phyloP scores from a whole-genome alignment of 2,888 invertebrate genomes.

The Latheticus oryzae region DNA sequence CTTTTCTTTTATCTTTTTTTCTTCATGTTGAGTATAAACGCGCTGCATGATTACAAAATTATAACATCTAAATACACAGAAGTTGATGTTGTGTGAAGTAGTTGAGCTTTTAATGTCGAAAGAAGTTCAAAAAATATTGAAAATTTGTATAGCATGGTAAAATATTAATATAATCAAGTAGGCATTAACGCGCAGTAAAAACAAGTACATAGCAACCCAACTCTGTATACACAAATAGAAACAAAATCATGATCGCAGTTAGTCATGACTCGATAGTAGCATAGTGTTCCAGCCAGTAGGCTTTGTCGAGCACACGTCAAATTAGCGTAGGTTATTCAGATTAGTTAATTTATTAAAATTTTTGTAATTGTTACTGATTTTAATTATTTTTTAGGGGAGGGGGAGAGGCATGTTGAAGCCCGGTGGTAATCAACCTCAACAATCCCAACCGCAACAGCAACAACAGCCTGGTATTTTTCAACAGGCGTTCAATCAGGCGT shows the following conservation, averaged over 20 bases:
- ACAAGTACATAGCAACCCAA: too few relatives aligned
- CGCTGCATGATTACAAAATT: constrained; percentile 27
- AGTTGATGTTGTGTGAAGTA: constrained; percentile 1
- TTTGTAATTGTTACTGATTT: too few relatives aligned
- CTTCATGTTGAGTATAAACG: constrained; percentile 9
- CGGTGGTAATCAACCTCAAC: constrained; percentile 65
- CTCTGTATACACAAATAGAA: too few relatives aligned
- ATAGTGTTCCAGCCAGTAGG: too few relatives aligned
- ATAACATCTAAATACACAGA: constrained; percentile 19
- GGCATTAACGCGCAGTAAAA: too few relatives aligned
- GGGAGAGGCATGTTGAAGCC: constrained; percentile 72
- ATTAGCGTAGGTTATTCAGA: too few relatives aligned
- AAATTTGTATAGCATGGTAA: too few relatives aligned
- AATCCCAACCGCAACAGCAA: constrained; percentile 55
- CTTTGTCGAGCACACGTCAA: too few relatives aligned
- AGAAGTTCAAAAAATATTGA: not conserved
- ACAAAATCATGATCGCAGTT: too few relatives aligned
- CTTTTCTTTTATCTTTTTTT: constrained; percentile 1
- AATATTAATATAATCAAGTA: too few relatives aligned
- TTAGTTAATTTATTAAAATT: too few relatives aligned
- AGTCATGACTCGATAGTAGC: too few relatives aligned
- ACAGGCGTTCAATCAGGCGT: constrained; percentile 47
- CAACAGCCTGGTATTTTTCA: constrained; percentile 56
- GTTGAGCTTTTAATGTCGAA: constrained; percentile 4
- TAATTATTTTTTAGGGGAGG: constrained; percentile 70